Evolutionary conservation across 2,113 vertebrate species (phyloP), one percentile per base, ranked within the genome.

Genomic region (Hippocampus mohnikei): DNA sequence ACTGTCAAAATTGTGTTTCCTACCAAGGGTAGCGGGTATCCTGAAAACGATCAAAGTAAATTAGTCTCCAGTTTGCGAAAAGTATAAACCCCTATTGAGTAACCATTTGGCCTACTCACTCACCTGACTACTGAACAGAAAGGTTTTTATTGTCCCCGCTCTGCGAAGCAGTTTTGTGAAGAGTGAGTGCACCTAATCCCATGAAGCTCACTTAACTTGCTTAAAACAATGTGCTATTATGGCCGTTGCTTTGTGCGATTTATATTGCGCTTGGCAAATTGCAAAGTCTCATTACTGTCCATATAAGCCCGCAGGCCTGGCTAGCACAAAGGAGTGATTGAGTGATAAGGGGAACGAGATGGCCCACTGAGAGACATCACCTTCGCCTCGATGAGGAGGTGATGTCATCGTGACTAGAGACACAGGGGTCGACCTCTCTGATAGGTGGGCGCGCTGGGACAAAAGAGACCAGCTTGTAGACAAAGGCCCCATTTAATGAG

Each of bases 221-320:
- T 77, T 85, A 70, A 76, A 91, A 91, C 91, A 92, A 90, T 89
- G 89, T 91, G 86, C 90, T 88, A 88, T 90, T 89, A 90, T 89
- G 78, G 75, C 80, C 69, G 85, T 77, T 82, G 73, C 77, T 84
- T 80, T 83, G 83, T 88, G 77, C 83, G 88, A 79, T 77, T 91
- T 89, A 89, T 88, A 87, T 86, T 88, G 86, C 69, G 70, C 74
- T 37, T 88, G 85, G 87, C 88, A 81, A 81, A 87, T 88, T 77
- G 81, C 75, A 86, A 76, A 86, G 75, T 88, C 90, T 90, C 87
- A 90, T 92, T 91, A 90, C 85, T 85, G 85, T 91, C 84, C 79
- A 74, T 87, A 81, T 88, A 75, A 88, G 80, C 68, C 82, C 33
- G 44, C 79, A 78, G 87, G 82, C 86, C 86, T 82, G 27, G 78